Base-by-base conservation (phyloP, 30 jellyfish, hydroid and myxozoan species). In the Clytia hemisphaerica region DNA sequence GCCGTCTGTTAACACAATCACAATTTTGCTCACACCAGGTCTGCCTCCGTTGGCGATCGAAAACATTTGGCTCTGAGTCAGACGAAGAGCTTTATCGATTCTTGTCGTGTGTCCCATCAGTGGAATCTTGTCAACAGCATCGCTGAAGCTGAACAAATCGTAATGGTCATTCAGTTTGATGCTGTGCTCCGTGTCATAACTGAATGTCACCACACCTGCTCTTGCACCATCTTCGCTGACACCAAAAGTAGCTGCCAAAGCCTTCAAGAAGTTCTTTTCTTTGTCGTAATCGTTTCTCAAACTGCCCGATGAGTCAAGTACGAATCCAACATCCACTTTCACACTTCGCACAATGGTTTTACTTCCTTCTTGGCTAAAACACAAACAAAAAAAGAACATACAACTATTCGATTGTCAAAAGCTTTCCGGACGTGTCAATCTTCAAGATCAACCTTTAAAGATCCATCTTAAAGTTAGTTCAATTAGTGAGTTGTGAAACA, bases 251-350 rank as follows among this genome's bases (percentile, higher is more conserved):
- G 32, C 36, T 16, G 78, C 67, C 24, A 78, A 35, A 35, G 47
- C 27, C 36, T 67, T 78, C 3, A 78, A 64, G 63, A 78, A 78
- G 15, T 67, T 61, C 37, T 78, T 78, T 37, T 78, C 92, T 35
- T 37, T 55, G 1, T 30, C 38, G 42, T 4, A 78, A 3, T 66
- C 59, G 28, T 60, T 44, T 45, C 92, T 63, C n/a, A 78, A 33
- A 45, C 92, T 78, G 49, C 92, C 92, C 19, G 92, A 78, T 2
- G 92, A 78, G 58, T 78, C 92, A n/a, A 78, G 79, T 34, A 78
- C 30, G 25, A 78, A 54, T 21, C 73, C 92, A 68, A 78, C 48
- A 37, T 78, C 92, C 3, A 69, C 84, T 19, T 58, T 61, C 21
- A 18, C 31, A n/a, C n/a, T n/a, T n/a, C n/a, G n/a, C n/a, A n/a